Percentiles rank a stretch among this genome's conserved stretches.
Conservation (phyloP, 1,140 invertebrate species). For the Atopsyche davidsoni region DNA sequence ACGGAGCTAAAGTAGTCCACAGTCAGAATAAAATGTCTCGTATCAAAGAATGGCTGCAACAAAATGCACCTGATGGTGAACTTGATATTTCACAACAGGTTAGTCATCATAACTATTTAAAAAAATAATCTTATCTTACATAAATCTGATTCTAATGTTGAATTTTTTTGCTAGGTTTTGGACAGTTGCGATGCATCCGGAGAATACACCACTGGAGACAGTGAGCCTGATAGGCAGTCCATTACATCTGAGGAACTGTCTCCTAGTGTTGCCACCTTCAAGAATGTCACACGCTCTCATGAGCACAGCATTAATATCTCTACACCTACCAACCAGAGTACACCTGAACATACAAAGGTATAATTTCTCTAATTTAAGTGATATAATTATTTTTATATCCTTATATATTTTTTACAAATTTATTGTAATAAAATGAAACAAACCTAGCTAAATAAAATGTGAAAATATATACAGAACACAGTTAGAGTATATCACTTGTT, state of each 20-base stretch:
- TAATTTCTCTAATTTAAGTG: too few relatives aligned
- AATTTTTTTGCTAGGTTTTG: conserved; percentile 34
- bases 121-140: not conserved
- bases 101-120: conserved; percentile 7
- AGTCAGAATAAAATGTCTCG: conserved; percentile 57
- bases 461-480: too few relatives aligned
- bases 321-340: conserved; percentile 26
- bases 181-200: conserved; percentile 79
- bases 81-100: conserved; percentile 39
- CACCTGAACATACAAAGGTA: conserved; percentile 27
- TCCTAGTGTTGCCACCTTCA: conserved; percentile 58
- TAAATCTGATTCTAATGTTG: conserved; percentile 5
- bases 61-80: conserved; percentile 40
- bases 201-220: conserved; percentile 77
- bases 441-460: too few relatives aligned
- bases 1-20: conserved; percentile 37
- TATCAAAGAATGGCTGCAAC: conserved; percentile 63
- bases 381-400: too few relatives aligned
- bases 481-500: too few relatives aligned
- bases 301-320: conserved; percentile 30
- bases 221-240: conserved; percentile 61
- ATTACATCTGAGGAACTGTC: conserved; percentile 67
- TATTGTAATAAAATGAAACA: too few relatives aligned
- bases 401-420: too few relatives aligned
- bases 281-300: conserved; percentile 33